Conservation (phyloP, 2,797 vertebrate species). For the Valencia hispanica region DNA sequence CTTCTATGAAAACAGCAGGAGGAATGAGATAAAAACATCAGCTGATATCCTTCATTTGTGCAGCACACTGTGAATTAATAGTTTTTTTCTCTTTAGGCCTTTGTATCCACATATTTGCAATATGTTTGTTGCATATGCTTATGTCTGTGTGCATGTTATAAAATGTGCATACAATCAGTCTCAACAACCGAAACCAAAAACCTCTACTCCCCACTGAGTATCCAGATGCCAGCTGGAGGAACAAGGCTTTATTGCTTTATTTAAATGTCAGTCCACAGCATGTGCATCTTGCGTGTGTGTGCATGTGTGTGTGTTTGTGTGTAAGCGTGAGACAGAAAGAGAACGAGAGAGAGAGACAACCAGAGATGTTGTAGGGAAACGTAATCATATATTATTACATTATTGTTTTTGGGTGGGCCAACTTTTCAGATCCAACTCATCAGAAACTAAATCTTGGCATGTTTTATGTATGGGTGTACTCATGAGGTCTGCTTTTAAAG, state of each 20-base stretch:
- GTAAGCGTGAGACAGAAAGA: neutral
- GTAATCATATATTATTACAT: conserved; percentile 61
- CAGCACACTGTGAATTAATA: conserved; percentile 28
- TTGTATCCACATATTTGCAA: conserved; percentile 8
- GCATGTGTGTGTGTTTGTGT: neutral
- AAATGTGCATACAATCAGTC: conserved; percentile 42
- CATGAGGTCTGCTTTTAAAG: conserved; percentile 5
- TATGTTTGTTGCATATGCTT: conserved; percentile 20
- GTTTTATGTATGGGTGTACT: conserved; percentile 42
- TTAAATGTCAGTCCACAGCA: conserved; percentile 70
- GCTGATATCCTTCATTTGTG: conserved; percentile 48
- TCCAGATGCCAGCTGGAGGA: conserved; percentile 74
- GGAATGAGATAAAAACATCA: conserved; percentile 66
- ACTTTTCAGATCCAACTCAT: conserved; percentile 36
- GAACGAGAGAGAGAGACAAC: neutral
- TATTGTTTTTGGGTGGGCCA: conserved; percentile 33
- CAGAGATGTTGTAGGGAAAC: conserved; percentile 41
- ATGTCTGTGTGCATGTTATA: conserved; percentile 6
- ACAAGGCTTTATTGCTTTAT: conserved; percentile 70
- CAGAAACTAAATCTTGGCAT: conserved; percentile 34
- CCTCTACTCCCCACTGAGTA: conserved; percentile 65
- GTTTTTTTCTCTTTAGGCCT: neutral
- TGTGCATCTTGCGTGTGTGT: conserved; percentile 27
- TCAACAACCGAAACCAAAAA: conserved; percentile 59
- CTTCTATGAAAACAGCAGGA: conserved; percentile 49